phyloP scores from a whole-genome alignment of 2,797 vertebrate species.

The Sphaeramia orbicularis region DNA sequence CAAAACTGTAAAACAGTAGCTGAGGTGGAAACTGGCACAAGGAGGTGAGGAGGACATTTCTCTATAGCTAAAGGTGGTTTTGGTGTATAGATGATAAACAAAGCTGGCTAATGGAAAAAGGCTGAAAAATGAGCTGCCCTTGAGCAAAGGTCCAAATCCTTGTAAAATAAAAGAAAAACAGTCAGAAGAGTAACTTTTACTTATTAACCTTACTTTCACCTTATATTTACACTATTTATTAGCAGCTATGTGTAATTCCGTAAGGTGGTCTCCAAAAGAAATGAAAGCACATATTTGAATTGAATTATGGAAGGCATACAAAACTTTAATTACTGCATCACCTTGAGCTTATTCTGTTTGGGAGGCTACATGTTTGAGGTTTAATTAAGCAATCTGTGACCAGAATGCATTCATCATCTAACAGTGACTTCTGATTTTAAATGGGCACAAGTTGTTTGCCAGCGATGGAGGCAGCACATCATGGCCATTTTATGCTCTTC shows the following conservation, averaged over 20 bases:
- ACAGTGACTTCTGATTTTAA: too few species aligned
- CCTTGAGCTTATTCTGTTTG: not conserved
- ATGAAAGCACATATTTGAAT: not conserved
- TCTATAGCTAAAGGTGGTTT: slow-evolving; percentile 12
- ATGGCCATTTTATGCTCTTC: too few species aligned
- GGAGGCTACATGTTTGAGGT: not conserved
- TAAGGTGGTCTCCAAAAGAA: not conserved
- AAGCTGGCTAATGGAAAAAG: not conserved
- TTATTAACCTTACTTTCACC: not conserved
- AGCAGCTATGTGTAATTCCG: not conserved
- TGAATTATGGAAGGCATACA: not conserved
- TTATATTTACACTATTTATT: not conserved
- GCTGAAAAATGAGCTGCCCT: slow-evolving; percentile 5
- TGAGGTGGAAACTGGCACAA: not conserved
- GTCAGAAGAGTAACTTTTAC: not conserved
- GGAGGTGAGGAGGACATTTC: not conserved
- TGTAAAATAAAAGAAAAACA: not conserved
- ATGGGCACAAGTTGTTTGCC: too few species aligned
- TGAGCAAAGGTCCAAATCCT: not conserved
- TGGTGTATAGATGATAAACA: not conserved
- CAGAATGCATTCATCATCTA: too few species aligned
- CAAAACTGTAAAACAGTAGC: slow-evolving; percentile 1
- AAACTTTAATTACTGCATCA: not conserved
- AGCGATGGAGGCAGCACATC: too few species aligned
- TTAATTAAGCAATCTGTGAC: slow-evolving; percentile 1